phyloP scores from a whole-genome alignment of 2,888 invertebrate species.

The Aleiodes alternator region DNA sequence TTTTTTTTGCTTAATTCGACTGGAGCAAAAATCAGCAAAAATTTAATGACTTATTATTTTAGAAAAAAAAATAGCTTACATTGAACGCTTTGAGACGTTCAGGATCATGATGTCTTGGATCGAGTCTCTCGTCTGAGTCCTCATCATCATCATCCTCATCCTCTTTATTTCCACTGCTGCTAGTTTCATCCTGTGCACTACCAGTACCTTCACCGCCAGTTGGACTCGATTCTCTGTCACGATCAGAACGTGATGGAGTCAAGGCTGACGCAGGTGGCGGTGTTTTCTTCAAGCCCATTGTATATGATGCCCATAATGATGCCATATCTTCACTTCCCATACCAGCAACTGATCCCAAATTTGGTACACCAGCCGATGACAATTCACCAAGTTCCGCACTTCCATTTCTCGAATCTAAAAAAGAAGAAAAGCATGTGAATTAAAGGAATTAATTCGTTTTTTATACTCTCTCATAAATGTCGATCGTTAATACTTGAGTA shows the following conservation, averaged over 20 bases:
- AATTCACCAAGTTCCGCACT: conserved; percentile 70
- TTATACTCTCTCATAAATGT: not conserved
- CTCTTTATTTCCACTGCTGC: conserved; percentile 89
- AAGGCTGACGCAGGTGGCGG: conserved; percentile 70
- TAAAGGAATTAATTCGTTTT: conserved; percentile 16
- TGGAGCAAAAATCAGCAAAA: not conserved
- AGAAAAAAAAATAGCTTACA: conserved; percentile 79
- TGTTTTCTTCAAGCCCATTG: conserved; percentile 82
- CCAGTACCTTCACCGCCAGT: conserved; percentile 79
- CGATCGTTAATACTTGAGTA: not conserved
- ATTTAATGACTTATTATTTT: not conserved
- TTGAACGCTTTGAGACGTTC: conserved; percentile 97
- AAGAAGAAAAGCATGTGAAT: not conserved
- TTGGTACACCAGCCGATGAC: conserved; percentile 74
- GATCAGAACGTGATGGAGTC: conserved; percentile 73
- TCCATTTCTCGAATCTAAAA: conserved; percentile 72
- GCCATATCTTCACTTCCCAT: conserved; percentile 85
- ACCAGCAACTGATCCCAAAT: conserved; percentile 76
- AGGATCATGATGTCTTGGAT: conserved; percentile 92
- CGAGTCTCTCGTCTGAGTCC: conserved; percentile 93
- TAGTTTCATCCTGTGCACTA: conserved; percentile 90
- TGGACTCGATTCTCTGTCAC: conserved; percentile 82
- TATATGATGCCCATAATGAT: conserved; percentile 91
- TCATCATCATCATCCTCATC: conserved; percentile 94
- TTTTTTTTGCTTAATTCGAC: no score